These are phyloP conservation scores for Pachymerium ferrugineum DNA, from an alignment of 2,888 invertebrate species.

Conservation along the genomic window DNA sequence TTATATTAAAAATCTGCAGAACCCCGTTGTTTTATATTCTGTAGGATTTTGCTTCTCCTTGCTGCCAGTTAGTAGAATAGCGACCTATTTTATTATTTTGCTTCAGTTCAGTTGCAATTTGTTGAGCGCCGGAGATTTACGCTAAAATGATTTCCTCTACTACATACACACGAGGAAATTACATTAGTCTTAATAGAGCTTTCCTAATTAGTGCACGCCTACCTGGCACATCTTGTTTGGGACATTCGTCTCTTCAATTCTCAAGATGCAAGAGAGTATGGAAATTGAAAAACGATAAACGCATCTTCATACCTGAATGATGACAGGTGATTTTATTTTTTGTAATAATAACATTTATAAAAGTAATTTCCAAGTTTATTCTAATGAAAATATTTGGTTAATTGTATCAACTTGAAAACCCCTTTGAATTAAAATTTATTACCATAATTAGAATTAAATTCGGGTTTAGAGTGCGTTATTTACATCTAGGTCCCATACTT, in stretches of 20 bases:
- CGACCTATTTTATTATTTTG: neutral
- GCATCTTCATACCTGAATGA: neutral
- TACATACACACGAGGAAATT: neutral
- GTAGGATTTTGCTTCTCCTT: too few species aligned
- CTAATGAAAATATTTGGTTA: too few species aligned
- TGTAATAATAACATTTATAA: too few species aligned
- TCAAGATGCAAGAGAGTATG: neutral
- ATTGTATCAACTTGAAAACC: neutral
- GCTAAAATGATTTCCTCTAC: slow-evolving; percentile 1
- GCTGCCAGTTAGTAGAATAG: too few species aligned
- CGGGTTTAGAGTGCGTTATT: neutral
- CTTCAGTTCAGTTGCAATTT: neutral
- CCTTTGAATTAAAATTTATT: neutral
- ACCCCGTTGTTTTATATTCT: neutral
- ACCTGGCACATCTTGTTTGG: slow-evolving; percentile 8
- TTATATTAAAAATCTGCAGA: too few species aligned
- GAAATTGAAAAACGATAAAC: slow-evolving; percentile 1
- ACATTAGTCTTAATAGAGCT: slow-evolving; percentile 21
- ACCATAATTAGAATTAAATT: slow-evolving; percentile 6
- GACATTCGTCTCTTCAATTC: neutral
- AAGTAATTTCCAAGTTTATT: too few species aligned
- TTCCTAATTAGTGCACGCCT: slow-evolving; percentile 6
- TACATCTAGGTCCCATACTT: neutral
- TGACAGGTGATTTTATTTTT: neutral
- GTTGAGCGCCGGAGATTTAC: neutral